These are phyloP conservation scores for Protonibea diacanthus DNA, from an alignment of 2,797 vertebrate genomes.

Conservation along the genomic window DNA sequence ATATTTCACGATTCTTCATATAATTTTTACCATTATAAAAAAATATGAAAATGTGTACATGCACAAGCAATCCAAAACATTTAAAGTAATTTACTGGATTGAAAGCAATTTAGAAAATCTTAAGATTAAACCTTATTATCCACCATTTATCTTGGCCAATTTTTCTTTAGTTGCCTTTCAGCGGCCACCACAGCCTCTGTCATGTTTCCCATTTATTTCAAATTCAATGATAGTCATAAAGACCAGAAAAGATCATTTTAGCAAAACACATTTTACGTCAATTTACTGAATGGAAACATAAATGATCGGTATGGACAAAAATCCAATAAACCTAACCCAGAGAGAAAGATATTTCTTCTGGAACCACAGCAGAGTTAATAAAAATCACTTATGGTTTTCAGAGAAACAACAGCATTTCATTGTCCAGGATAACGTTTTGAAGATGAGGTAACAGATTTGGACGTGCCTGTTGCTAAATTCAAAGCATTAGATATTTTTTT, in stretches of 20 bases:
- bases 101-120: conserved; percentile 64
- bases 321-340: conserved; percentile 73
- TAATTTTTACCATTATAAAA: conserved; percentile 26
- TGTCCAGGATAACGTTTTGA: conserved; percentile 70
- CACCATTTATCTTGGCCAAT: conserved; percentile 56
- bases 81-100: conserved; percentile 58
- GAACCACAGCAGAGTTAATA: conserved; percentile 69
- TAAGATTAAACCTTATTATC: conserved; percentile 63
- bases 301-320: conserved; percentile 68
- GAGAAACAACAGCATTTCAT: conserved; percentile 70
- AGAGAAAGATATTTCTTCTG: conserved; percentile 56
- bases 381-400: conserved; percentile 70
- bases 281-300: conserved; percentile 78
- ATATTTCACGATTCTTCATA: conserved; percentile 21
- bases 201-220: conserved; percentile 67
- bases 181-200: conserved; percentile 55
- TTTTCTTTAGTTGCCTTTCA: conserved; percentile 56
- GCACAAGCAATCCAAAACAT: conserved; percentile 43
- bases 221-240: conserved; percentile 69
- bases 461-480: conserved; percentile 74
- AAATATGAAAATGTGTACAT: conserved; percentile 34
- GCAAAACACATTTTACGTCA: conserved; percentile 71
- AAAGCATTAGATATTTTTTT: conserved; percentile 65
- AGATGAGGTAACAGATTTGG: conserved; percentile 76
- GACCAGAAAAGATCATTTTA: conserved; percentile 75